Evolutionary conservation across 2,113 vertebrate species (phyloP).

Genomic region (Pelecanoides urinatrix): DNA sequence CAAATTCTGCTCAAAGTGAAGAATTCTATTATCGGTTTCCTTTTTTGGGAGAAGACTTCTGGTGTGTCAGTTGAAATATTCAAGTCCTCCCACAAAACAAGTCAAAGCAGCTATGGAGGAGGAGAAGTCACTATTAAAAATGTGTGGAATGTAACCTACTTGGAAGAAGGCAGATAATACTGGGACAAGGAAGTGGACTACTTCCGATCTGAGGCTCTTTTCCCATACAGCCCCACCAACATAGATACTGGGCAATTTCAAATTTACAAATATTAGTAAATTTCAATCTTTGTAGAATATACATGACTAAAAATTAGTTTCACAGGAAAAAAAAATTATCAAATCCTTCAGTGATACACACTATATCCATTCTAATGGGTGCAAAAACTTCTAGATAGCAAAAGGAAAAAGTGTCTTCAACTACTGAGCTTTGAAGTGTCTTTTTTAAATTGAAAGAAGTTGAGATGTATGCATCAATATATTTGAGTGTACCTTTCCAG

Average conservation of each 20-base stretch:
- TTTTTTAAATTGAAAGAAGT: neutral
- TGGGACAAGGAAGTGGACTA: neutral
- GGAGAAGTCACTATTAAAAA: slow-evolving; percentile 42
- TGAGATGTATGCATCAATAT: neutral
- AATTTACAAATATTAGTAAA: neutral
- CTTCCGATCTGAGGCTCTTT: neutral
- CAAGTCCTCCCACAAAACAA: slow-evolving; percentile 24
- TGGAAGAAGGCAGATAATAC: neutral
- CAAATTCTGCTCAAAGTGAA: neutral
- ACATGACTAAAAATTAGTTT: neutral
- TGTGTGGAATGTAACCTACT: slow-evolving; percentile 58
- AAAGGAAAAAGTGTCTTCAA: neutral
- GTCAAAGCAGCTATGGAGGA: slow-evolving; percentile 46
- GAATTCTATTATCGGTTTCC: neutral
- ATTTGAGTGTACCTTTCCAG: neutral
- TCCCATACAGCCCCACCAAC: neutral
- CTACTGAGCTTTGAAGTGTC: neutral
- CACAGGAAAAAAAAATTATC: neutral
- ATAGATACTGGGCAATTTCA: neutral
- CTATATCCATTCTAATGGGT: neutral
- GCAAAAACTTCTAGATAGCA: neutral
- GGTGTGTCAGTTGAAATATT: neutral
- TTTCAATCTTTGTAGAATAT: neutral
- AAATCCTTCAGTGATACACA: neutral
- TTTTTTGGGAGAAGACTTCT: slow-evolving; percentile 1